phyloP scores from a whole-genome alignment of 1,140 invertebrate species.

The Spodoptera frugiperda region DNA sequence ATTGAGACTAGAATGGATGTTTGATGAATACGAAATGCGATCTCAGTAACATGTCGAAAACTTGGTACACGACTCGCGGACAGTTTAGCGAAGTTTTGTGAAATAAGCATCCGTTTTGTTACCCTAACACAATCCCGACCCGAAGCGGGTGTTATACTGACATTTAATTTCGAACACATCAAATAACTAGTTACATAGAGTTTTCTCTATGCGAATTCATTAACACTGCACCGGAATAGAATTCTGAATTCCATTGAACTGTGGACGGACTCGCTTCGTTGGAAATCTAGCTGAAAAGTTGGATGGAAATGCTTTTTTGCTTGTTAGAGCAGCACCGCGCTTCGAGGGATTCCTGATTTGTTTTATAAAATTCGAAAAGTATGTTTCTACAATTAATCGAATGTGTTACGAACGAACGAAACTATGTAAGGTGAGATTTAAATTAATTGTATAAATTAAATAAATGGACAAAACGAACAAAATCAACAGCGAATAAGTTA shows the following conservation, averaged over 20 bases:
- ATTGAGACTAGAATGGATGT: constrained; percentile 64
- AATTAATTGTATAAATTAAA: too few relatives aligned
- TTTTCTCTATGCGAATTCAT: constrained; percentile 69
- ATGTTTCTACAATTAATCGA: not conserved
- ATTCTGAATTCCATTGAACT: constrained; percentile 78
- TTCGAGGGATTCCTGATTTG: constrained; percentile 46
- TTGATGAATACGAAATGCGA: constrained; percentile 65
- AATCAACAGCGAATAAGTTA: too few relatives aligned
- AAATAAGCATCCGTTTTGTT: constrained; percentile 44
- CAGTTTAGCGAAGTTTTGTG: constrained; percentile 42
- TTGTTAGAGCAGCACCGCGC: constrained; percentile 67
- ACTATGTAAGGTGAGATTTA: not conserved
- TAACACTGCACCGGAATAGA: constrained; percentile 68
- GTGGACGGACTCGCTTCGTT: constrained; percentile 67
- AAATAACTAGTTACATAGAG: constrained; percentile 52
- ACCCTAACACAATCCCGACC: constrained; percentile 21
- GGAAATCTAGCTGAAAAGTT: constrained; percentile 79
- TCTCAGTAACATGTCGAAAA: constrained; percentile 49
- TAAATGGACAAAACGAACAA: too few relatives aligned
- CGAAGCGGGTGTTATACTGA: constrained; percentile 41
- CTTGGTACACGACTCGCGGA: constrained; percentile 42
- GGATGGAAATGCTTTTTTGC: constrained; percentile 68
- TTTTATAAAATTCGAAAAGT: constrained; percentile 16
- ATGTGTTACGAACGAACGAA: not conserved
- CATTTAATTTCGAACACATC: constrained; percentile 55